Evolutionary conservation across 2,888 invertebrate species (phyloP).

Genomic region (Leptopilina drosophilae): DNA sequence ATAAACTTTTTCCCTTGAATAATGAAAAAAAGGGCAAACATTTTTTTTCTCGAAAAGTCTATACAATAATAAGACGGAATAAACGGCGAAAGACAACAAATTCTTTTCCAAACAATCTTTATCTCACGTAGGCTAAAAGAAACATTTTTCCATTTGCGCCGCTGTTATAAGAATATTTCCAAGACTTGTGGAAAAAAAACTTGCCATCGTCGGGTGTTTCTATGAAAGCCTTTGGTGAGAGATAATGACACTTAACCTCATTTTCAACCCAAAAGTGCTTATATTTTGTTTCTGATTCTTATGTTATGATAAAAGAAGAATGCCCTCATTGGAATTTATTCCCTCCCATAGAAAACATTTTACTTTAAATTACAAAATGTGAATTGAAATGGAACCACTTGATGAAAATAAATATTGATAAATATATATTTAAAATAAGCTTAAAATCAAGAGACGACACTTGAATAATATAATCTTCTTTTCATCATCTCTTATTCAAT

Average conservation of each 20-base stretch:
- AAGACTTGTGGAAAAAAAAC: neutral
- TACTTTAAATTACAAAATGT: neutral
- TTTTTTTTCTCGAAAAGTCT: no score
- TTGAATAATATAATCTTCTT: slow-evolving; percentile 4
- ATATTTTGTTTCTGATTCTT: slow-evolving; percentile 18
- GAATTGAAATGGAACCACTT: neutral
- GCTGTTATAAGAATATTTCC: neutral
- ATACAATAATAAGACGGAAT: no score
- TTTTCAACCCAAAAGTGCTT: slow-evolving; percentile 7
- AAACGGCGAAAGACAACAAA: neutral
- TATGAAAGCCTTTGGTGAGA: neutral
- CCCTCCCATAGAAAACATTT: neutral
- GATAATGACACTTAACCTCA: slow-evolving; percentile 30
- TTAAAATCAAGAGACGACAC: neutral
- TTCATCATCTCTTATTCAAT: slow-evolving; percentile 8
- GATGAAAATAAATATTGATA: neutral
- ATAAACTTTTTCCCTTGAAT: no score
- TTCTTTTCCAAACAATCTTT: neutral
- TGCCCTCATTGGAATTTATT: slow-evolving; percentile 8
- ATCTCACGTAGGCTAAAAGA: neutral
- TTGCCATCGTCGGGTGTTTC: neutral
- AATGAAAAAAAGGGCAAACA: no score
- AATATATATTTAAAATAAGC: neutral
- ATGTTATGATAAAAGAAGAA: slow-evolving; percentile 8
- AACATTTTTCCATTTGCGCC: neutral